Conservation (phyloP, 2,888 invertebrate species). For the Erannis defoliaria region DNA sequence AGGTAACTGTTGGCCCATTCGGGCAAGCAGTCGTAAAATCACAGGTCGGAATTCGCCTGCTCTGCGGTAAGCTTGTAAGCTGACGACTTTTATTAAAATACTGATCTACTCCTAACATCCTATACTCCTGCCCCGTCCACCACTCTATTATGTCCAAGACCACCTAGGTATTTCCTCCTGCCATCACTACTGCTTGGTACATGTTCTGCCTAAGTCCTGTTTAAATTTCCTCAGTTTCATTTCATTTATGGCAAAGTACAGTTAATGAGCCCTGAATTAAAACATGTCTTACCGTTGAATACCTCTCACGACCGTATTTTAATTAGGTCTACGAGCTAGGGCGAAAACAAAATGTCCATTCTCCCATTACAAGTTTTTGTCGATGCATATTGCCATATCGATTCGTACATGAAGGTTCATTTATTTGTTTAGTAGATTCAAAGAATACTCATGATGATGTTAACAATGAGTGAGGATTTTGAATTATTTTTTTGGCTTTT, state of each 20-base stretch:
- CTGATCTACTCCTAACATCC: too few species aligned
- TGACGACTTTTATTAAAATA: too few species aligned
- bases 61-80: too few species aligned
- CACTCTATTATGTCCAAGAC: too few species aligned
- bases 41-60: too few species aligned
- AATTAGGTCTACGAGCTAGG: constrained; percentile 12
- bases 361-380: constrained; percentile 22
- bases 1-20: too few species aligned
- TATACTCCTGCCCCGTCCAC: too few species aligned
- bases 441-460: constrained; percentile 24
- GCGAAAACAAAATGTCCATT: constrained; percentile 16
- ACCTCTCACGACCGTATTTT: constrained; percentile 6
- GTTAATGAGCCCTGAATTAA: constrained; percentile 11
- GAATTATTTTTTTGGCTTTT: too few species aligned
- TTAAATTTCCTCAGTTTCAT: too few species aligned
- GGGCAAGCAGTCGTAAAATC: too few species aligned
- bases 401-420: constrained; percentile 25
- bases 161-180: too few species aligned
- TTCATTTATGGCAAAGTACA: background rate
- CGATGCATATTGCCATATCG: constrained; percentile 12
- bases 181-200: too few species aligned
- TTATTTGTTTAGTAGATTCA: constrained; percentile 22
- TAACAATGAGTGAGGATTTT: constrained; percentile 9
- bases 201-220: background rate
- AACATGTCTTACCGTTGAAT: constrained; percentile 3